A percentile compares a stretch with the other conserved stretches of the same genome.
phyloP scores from a whole-genome alignment of 2,888 invertebrate species.

The Chelonus formosanus region DNA sequence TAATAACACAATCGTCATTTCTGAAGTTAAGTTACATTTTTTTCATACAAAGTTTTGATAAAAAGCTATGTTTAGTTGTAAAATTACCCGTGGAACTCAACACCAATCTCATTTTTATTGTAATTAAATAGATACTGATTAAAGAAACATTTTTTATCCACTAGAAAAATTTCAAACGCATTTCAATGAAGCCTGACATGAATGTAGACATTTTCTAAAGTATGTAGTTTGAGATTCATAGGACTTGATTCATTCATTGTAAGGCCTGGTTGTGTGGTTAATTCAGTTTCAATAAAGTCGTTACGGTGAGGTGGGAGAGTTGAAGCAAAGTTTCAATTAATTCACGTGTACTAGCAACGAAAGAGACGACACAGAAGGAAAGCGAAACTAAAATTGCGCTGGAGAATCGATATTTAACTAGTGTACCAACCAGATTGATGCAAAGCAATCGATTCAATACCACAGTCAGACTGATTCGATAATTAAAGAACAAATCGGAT shows the following conservation, averaged over 20 bases:
- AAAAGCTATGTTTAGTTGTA: no score
- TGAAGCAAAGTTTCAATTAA: conserved; percentile 18
- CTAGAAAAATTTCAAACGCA: no score
- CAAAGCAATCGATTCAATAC: conserved; percentile 40
- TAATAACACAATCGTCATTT: no score
- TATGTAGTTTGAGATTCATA: conserved; percentile 1
- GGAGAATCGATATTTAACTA: conserved; percentile 28
- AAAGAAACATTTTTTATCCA: no score
- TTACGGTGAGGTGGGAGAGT: conserved; percentile 10
- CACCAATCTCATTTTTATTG: no score
- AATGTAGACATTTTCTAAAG: no score
- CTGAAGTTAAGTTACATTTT: no score
- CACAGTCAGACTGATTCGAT: conserved; percentile 34
- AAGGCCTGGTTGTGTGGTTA: conserved; percentile 6
- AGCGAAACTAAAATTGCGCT: conserved; percentile 5
- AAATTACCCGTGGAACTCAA: no score
- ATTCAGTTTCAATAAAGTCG: conserved; percentile 16
- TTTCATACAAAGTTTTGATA: no score
- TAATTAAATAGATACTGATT: no score
- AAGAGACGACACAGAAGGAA: conserved; percentile 8
- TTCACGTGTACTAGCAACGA: conserved; percentile 13
- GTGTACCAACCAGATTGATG: conserved; percentile 21
- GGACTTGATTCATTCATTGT: conserved; percentile 12
- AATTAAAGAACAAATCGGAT: conserved; percentile 40
- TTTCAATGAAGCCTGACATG: no score